These are phyloP conservation scores for Camponotus vicinus DNA, from an alignment of 1,140 invertebrate species.

Conservation along the genomic window DNA sequence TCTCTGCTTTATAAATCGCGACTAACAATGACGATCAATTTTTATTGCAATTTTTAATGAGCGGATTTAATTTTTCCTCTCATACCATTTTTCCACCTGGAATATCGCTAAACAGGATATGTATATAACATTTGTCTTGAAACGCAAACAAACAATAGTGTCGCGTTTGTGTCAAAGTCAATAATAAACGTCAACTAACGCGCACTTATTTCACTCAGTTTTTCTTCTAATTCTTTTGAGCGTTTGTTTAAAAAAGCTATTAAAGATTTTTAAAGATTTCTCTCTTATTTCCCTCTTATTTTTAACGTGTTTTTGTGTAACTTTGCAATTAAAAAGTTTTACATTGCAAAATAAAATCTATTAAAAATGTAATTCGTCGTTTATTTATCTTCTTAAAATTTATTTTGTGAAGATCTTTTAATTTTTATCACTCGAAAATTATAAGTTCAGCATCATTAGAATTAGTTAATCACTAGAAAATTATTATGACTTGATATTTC, in stretches of 20 bases:
- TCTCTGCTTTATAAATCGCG: slow-evolving; percentile 23
- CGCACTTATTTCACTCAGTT: too few relatives aligned
- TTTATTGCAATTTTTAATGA: slow-evolving; percentile 3
- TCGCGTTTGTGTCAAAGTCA: too few relatives aligned
- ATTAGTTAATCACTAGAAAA: too few relatives aligned
- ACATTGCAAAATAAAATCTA: too few relatives aligned
- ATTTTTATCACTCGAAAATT: not conserved
- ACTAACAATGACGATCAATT: slow-evolving; percentile 4
- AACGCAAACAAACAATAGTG: not conserved
- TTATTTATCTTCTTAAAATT: not conserved
- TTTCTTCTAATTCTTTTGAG: too few relatives aligned
- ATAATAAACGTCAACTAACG: too few relatives aligned
- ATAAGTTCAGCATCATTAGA: too few relatives aligned
- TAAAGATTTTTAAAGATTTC: not conserved
- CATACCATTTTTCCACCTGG: not conserved
- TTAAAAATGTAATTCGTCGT: not conserved
- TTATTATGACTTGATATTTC: too few relatives aligned
- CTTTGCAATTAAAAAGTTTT: too few relatives aligned
- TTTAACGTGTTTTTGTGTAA: too few relatives aligned
- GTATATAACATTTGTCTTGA: not conserved
- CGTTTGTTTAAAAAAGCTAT: not conserved
- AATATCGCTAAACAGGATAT: slow-evolving; percentile 32
- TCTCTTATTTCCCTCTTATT: too few relatives aligned
- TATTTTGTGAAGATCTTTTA: not conserved
- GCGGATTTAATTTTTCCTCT: not conserved